Percentiles rank a stretch among this genome's conserved stretches.
phyloP scores from a whole-genome alignment of 2,113 vertebrate species.

The Butastur rufipennis region DNA sequence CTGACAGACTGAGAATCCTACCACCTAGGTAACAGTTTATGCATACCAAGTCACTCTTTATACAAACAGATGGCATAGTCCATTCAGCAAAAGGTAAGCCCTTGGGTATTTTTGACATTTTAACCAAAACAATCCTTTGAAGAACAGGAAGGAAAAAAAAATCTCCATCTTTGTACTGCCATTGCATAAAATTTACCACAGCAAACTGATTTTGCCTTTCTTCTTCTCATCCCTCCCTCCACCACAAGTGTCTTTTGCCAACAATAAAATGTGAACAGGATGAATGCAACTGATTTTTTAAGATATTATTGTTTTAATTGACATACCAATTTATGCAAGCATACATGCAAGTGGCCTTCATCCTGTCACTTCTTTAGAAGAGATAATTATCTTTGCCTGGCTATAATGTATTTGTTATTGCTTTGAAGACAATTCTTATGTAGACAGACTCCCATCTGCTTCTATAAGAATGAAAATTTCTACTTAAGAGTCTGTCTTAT shows the following conservation, averaged over 20 bases:
- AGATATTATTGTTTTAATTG: background rate
- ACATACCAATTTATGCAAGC: background rate
- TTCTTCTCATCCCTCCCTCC: background rate
- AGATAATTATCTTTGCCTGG: background rate
- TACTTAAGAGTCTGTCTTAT: background rate
- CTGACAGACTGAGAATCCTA: conserved; percentile 48
- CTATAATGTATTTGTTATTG: background rate
- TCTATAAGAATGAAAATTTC: background rate
- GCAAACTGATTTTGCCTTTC: background rate
- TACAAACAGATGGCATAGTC: conserved; percentile 35
- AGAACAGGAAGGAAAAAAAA: background rate
- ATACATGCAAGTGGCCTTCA: background rate
- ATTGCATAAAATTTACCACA: background rate
- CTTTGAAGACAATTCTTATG: background rate
- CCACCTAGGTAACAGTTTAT: conserved; percentile 46
- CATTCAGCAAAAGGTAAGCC: conserved; percentile 21
- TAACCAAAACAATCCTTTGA: conserved; percentile 40
- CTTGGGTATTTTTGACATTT: conserved; percentile 43
- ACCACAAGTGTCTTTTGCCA: background rate
- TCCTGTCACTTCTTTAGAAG: background rate
- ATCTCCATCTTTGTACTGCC: background rate
- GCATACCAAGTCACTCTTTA: conserved; percentile 32
- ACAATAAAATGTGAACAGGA: background rate
- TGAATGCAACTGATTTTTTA: rapidly evolving
- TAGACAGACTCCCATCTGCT: background rate